Evolutionary conservation across 2,113 vertebrate species (phyloP), one percentile per base, ranked within the genome.

Genomic region (Ifrita kowaldi): DNA sequence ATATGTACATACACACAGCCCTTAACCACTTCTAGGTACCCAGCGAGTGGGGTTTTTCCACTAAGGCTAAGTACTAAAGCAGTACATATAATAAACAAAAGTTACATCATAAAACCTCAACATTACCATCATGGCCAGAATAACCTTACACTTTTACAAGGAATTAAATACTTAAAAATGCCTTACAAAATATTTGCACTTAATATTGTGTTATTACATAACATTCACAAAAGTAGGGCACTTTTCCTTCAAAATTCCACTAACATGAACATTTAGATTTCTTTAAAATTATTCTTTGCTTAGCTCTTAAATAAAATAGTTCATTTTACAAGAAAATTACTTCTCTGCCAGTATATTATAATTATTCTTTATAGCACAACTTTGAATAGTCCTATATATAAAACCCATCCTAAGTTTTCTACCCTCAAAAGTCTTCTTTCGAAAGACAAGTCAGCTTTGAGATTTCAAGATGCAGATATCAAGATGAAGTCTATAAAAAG

Each of bases 1-100:
- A 16, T 5, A 50, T 2, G 0, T 33, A 10, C 52, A 41, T 13
- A 27, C 2, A 55, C 13, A 55, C 7, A 41, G 1, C 5, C 22
- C 4, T 65, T 65, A 70, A 60, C 6, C n/a, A 78, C 50, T 80
- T 77, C 16, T 20, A 23, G 28, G 21, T 18, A 75, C 4, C 4
- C 10, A 77, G 7, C 16, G 16, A 77, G 16, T 37, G 10, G 16
- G 1, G 2, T 9, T 68, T 55, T 93, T 47, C 35, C 71, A 71
- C n/a, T 50, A 60, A 55, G 22, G 8, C 22, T 46, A 52, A 75
- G 30, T 73, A 79, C 33, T 23, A 64, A 77, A 74, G 32, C 7
- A 87, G 22, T 47, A 47, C 4, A 35, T 39, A 39, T 2, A 88
- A 75, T 13, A 52, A 44, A 44, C 10, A 85, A 80, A 73, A 81